Percentiles rank a stretch among this genome's conserved stretches.
These are phyloP conservation scores for Chrosomus eos DNA, from an alignment of 2,797 vertebrate species.

Conservation along the genomic window DNA sequence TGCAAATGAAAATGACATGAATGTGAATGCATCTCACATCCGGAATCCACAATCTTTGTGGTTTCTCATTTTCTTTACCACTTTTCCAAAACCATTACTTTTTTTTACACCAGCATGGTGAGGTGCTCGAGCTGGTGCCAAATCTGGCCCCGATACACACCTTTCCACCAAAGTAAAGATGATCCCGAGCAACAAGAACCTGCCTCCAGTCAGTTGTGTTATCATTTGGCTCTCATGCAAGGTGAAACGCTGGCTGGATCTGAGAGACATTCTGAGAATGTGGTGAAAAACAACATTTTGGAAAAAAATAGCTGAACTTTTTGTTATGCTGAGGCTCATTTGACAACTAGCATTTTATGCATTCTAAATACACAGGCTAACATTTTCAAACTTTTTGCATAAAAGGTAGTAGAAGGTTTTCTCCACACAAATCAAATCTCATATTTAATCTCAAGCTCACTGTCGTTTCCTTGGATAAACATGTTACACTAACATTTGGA, in stretches of 20 bases:
- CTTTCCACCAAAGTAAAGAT: not conserved
- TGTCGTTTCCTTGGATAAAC: not conserved
- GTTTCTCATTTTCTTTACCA: not conserved
- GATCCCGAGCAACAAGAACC: not conserved
- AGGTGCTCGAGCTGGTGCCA: not conserved
- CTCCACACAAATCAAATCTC: not conserved
- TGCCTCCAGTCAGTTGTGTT: not conserved
- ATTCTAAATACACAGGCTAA: not conserved
- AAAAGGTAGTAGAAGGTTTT: not conserved
- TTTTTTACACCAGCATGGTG: not conserved
- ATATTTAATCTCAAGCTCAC: not conserved
- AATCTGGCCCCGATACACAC: not conserved
- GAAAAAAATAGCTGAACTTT: not conserved
- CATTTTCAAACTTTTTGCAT: not conserved
- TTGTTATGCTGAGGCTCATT: not conserved
- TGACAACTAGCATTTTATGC: not conserved
- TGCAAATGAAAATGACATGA: conserved; percentile 22
- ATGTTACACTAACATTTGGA: not conserved
- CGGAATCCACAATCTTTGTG: not conserved
- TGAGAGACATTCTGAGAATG: not conserved
- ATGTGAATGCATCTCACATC: conserved; percentile 14
- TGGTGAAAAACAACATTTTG: not conserved
- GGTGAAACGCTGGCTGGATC: not conserved
- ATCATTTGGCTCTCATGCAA: not conserved
- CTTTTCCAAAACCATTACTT: not conserved